Evolutionary conservation across 2,888 invertebrate species (phyloP), one percentile per base, ranked within the genome.

Genomic region (Scrobipalpa costella): DNA sequence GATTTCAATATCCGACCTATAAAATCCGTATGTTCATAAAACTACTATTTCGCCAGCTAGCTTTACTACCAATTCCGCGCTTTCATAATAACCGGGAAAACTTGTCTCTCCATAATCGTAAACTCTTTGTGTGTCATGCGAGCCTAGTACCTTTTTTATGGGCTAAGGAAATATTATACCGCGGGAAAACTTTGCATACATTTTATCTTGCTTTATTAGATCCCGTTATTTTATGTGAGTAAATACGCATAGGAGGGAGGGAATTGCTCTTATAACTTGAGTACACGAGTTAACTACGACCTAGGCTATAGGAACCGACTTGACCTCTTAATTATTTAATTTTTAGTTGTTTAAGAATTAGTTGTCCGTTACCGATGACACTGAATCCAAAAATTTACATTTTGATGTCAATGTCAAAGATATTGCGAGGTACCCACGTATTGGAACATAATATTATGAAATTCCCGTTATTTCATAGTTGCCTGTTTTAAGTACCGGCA

Each of bases 41-140:
- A 70, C 68, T 72, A 71, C 71, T 70, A 72, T 75, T 73, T 73
- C 40, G 7, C 47, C 15, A 44, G 44, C 21, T 40, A 21, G 19
- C 27, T 59, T 59, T 44, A 59, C 59, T 33, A 21, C n/a, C 44
- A 59, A 44, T 75, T 75, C 75, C 76, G 74, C 71, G 66, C 68
- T 65, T 67, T 71, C 68, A 69, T 76, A 79, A 80, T 79, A 77
- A 77, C 74, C 76, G 74, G 77, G 70, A 71, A 44, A 71, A 75
- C 69, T 73, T 73, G 72, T 70, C 68, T 66, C 73, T 73, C 73
- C 70, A 71, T 74, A 74, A 78, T 77, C 71, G 71, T 75, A 73
- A 80, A 73, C 68, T 71, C 72, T 70, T 73, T 73, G 69, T 71
- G 69, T 69, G 67, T 27, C 19, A 27, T 52, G 50, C 64, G 64